These are phyloP conservation scores for Picathartes gymnocephalus DNA, from an alignment of 2,113 vertebrate genomes.

Conservation along the genomic window DNA sequence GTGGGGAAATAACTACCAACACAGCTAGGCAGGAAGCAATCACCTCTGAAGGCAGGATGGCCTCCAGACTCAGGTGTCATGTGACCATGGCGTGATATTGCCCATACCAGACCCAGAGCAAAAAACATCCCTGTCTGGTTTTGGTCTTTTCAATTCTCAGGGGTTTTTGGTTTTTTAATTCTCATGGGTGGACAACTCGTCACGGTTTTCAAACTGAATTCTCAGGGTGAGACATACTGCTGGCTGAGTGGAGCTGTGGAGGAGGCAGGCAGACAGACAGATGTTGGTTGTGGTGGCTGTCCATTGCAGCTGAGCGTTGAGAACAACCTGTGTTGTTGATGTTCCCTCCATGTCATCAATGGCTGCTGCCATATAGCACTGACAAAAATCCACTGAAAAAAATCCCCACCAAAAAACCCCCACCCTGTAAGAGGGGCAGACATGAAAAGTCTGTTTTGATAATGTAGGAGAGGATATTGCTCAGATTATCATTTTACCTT, in stretches of 20 bases:
- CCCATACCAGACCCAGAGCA: neutral
- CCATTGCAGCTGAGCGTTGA: accelerated
- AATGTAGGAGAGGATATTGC: neutral
- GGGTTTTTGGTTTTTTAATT: neutral
- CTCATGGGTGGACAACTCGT: too few relatives aligned
- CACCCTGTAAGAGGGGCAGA: too few relatives aligned
- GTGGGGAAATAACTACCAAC: accelerated
- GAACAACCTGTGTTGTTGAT: accelerated
- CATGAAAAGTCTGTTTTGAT: neutral
- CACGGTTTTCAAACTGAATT: accelerated
- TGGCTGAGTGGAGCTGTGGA: neutral
- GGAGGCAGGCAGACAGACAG: neutral
- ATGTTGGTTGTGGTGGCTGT: neutral
- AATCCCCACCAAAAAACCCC: accelerated
- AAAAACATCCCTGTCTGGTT: neutral
- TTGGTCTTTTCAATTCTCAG: neutral
- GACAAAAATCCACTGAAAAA: neutral
- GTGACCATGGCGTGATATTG: neutral
- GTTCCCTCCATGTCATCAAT: accelerated
- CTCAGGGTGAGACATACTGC: neutral
- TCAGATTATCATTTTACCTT: neutral
- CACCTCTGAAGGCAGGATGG: neutral
- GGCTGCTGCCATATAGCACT: neutral
- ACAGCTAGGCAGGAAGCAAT: neutral
- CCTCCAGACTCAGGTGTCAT: neutral